Conservation (phyloP, 2,888 invertebrate genomes). For the Diaprepes abbreviatus region DNA sequence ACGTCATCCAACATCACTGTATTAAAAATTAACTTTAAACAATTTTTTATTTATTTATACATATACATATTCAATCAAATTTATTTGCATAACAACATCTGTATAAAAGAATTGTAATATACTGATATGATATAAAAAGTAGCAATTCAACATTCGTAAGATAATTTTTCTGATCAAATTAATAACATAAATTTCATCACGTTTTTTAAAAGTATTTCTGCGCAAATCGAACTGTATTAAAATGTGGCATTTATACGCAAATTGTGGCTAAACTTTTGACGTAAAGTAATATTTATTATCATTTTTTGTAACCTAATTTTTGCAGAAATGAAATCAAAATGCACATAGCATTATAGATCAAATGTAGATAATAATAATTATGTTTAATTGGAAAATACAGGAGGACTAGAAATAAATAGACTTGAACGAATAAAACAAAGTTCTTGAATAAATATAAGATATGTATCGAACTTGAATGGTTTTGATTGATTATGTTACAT, state of each 20-base stretch:
- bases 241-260: background rate
- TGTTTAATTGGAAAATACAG: background rate
- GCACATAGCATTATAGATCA: background rate
- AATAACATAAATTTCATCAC: background rate
- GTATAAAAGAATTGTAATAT: no score
- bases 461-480: no score
- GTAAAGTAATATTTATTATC: background rate
- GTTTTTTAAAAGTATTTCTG: background rate
- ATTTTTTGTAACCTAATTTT: background rate
- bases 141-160: background rate
- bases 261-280: background rate
- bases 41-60: no score
- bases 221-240: background rate
- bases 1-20: no score
- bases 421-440: background rate
- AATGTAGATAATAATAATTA: background rate
- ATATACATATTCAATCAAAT: no score
- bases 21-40: no score
- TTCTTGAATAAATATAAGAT: no score
- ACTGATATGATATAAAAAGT: no score
- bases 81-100: no score
- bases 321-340: slow-evolving; percentile 1
- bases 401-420: background rate
- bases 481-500: no score
- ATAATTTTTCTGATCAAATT: background rate